Evolutionary conservation across 2,113 vertebrate genomes (phyloP), one percentile per base, ranked within the genome.

Genomic region (Eurypyga helias): DNA sequence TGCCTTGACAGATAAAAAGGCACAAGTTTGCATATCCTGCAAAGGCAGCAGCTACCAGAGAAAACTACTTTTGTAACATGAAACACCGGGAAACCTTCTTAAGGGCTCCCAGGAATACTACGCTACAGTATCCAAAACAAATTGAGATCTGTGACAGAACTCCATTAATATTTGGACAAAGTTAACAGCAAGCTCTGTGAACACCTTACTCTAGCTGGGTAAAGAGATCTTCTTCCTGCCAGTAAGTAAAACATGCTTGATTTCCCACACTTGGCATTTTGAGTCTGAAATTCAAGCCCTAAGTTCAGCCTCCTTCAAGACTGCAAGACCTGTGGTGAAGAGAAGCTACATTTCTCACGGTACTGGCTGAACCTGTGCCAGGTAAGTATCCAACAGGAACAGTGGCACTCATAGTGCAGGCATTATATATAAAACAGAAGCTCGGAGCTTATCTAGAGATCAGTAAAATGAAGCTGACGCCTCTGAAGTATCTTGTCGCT

Each of bases 31-130:
- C 46, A 85, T 23, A 67, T 25, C 28, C 64, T 87, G 41, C 11
- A 89, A 85, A 31, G 80, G 54, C 17, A 90, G 76, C 64, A 90
- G 77, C 77, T 78, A 89, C 38, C 36, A 87, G 67, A 60, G 89
- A 41, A 83, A 93, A 57, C 46, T 70, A 86, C 46, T 83, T 70
- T 7, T n/a, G n/a, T 36, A 61, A 70, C 49, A 62, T 13, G 13
- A 86, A 96, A 73, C 89, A 92, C 46, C 85, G 77, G 76, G 64
- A 51, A 54, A 73, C 5, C 64, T 88, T 96, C 79, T 89, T 70
- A 33, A 80, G 41, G n/a, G 41, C 67, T 81, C 67, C 73, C 19
- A 90, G 69, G 71, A 96, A 83, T 24, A 62, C 51, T 29, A 41
- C 73, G 23, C 38, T 86, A 70, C 17, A 29, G 51, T 57, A 81